Evolutionary conservation across 2,797 vertebrate species (phyloP).

Genomic region (Mormyrops boulengeri): DNA sequence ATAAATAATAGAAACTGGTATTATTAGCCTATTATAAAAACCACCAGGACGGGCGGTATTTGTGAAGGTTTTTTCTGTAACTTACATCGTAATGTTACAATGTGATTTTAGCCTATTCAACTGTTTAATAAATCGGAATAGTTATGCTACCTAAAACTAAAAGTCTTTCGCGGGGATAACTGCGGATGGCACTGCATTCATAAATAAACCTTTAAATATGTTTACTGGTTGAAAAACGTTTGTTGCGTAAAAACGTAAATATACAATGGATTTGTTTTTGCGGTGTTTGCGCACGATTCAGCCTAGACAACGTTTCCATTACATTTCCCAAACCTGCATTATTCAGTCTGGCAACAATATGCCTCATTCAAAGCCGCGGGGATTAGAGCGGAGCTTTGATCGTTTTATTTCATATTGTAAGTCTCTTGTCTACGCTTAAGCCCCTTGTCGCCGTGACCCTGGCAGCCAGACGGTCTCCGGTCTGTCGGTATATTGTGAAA

Average conservation of each 20-base stretch:
- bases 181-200: not conserved
- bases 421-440: slow-evolving; percentile 55
- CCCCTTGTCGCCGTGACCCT: slow-evolving; percentile 55
- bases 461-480: slow-evolving; percentile 34
- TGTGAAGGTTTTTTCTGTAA: not conserved
- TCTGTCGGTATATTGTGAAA: too few species aligned
- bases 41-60: not conserved
- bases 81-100: not conserved
- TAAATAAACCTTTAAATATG: not conserved
- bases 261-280: not conserved
- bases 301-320: not conserved
- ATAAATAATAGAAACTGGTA: not conserved
- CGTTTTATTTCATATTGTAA: slow-evolving; percentile 49
- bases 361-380: slow-evolving; percentile 35
- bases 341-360: slow-evolving; percentile 28
- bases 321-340: not conserved
- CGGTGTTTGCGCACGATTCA: not conserved
- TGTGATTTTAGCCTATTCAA: not conserved
- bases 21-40: not conserved
- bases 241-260: not conserved
- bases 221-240: not conserved
- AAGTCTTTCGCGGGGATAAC: not conserved
- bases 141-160: not conserved
- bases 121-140: not conserved
- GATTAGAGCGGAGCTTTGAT: slow-evolving; percentile 57